Conservation (phyloP, 1,140 invertebrate genomes). For the Drosophila mauritiana region DNA sequence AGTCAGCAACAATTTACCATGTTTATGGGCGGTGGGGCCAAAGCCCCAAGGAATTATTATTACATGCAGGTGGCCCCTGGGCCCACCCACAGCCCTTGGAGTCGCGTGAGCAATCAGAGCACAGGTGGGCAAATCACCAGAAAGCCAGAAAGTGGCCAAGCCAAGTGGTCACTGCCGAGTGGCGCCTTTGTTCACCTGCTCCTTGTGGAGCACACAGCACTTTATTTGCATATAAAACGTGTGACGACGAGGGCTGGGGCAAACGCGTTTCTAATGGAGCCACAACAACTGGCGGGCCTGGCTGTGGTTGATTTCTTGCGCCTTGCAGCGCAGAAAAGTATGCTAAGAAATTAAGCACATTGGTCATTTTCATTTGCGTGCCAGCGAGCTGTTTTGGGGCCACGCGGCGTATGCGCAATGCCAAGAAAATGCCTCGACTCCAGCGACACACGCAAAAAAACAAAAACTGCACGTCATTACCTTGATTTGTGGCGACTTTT, state of each 20-base stretch:
- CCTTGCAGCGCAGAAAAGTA: slow-evolving; percentile 62
- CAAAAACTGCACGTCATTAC: slow-evolving; percentile 80
- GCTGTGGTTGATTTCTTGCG: slow-evolving; percentile 52
- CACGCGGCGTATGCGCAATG: slow-evolving; percentile 72
- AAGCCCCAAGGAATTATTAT: slow-evolving; percentile 70
- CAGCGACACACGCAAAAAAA: slow-evolving; percentile 64
- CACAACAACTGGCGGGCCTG: slow-evolving; percentile 29
- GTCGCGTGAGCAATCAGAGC: slow-evolving; percentile 76
- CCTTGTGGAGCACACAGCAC: neutral
- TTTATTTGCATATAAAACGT: slow-evolving; percentile 80
- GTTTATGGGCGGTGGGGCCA: slow-evolving; percentile 43
- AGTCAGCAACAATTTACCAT: slow-evolving; percentile 69
- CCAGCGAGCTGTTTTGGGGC: slow-evolving; percentile 26
- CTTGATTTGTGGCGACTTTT: slow-evolving; percentile 65
- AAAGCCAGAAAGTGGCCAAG: slow-evolving; percentile 25
- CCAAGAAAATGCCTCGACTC: slow-evolving; percentile 47
- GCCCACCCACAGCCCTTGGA: neutral
- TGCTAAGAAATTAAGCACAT: slow-evolving; percentile 77
- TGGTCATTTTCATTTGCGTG: slow-evolving; percentile 71
- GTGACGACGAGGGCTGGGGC: slow-evolving; percentile 30
- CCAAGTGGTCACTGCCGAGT: slow-evolving; percentile 59
- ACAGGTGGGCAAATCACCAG: slow-evolving; percentile 38
- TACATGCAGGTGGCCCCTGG: slow-evolving; percentile 36
- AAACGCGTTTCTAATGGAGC: slow-evolving; percentile 45
- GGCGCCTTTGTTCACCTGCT: slow-evolving; percentile 47